A percentile compares a stretch with the other conserved stretches of the same genome.
Conservation (phyloP, 2,113 vertebrate species). For the Nanger granti region DNA sequence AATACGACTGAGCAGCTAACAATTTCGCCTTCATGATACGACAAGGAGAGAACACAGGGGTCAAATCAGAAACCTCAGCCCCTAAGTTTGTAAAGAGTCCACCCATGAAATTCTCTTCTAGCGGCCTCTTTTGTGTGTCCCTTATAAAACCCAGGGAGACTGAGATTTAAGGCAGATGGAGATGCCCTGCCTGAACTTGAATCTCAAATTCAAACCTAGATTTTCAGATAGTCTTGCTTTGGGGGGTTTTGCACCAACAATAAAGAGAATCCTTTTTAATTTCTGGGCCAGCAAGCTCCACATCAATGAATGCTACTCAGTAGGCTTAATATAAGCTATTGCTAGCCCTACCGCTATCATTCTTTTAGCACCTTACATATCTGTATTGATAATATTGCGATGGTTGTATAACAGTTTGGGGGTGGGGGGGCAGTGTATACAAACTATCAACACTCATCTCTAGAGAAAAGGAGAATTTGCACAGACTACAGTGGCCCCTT, state of each 20-base stretch:
- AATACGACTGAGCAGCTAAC: not conserved
- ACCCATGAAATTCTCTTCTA: not conserved
- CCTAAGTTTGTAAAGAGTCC: not conserved
- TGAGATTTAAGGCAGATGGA: not conserved
- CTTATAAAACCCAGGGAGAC: not conserved
- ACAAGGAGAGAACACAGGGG: not conserved
- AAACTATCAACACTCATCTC: not conserved
- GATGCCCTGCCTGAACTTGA: not conserved
- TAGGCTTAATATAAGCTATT: not conserved
- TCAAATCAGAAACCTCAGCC: not conserved
- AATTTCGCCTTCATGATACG: not conserved
- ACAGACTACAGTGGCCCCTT: not conserved
- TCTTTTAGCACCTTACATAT: not conserved
- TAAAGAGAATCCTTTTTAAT: not conserved
- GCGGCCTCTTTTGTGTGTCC: not conserved
- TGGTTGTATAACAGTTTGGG: too few species aligned
- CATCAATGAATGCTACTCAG: not conserved
- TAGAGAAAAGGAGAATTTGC: not conserved
- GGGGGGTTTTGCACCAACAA: not conserved
- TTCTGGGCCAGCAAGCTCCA: not conserved
- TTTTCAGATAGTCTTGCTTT: not conserved
- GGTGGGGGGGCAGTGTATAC: not conserved
- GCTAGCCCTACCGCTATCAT: not conserved
- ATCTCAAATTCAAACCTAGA: not conserved
- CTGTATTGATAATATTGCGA: not conserved